Evolutionary conservation across 2,888 invertebrate genomes (phyloP).

Genomic region (Drosophila monieri): DNA sequence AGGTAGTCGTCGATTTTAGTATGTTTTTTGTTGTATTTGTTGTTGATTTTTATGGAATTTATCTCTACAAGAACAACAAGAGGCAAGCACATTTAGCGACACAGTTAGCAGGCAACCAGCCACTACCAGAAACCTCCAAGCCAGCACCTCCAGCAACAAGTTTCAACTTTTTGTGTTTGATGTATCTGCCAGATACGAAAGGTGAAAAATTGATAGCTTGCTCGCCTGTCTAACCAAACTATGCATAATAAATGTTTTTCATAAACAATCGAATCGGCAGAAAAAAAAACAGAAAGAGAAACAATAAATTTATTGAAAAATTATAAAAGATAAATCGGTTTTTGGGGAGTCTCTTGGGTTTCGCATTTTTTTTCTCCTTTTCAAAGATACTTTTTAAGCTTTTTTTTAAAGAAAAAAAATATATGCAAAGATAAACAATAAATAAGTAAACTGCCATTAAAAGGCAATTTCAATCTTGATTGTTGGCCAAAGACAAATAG

Average conservation of each 20-base stretch:
- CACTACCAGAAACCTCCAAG: slow-evolving; percentile 1
- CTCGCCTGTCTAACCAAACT: slow-evolving; percentile 65
- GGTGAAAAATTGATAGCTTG: slow-evolving; percentile 73
- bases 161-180: slow-evolving; percentile 59
- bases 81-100: slow-evolving; percentile 63
- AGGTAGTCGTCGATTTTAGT: slow-evolving; percentile 67
- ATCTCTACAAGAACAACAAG: slow-evolving; percentile 50
- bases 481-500: slow-evolving; percentile 68
- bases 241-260: slow-evolving; percentile 72
- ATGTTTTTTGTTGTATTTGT: slow-evolving; percentile 27
- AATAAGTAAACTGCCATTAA: slow-evolving; percentile 63
- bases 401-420: background rate
- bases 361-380: background rate
- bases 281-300: slow-evolving; percentile 34
- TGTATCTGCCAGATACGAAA: slow-evolving; percentile 72
- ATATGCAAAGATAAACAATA: slow-evolving; percentile 36
- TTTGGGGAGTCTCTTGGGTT: slow-evolving; percentile 11
- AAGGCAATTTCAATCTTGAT: slow-evolving; percentile 62
- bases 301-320: slow-evolving; percentile 41
- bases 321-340: slow-evolving; percentile 45
- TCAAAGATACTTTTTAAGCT: slow-evolving; percentile 15
- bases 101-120: slow-evolving; percentile 58
- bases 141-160: slow-evolving; percentile 56
- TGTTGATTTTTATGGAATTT: slow-evolving; percentile 66
- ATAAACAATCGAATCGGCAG: slow-evolving; percentile 61